Base-by-base conservation (phyloP, 92 coral and sea anemone species). In the Bergia sp. region DNA sequence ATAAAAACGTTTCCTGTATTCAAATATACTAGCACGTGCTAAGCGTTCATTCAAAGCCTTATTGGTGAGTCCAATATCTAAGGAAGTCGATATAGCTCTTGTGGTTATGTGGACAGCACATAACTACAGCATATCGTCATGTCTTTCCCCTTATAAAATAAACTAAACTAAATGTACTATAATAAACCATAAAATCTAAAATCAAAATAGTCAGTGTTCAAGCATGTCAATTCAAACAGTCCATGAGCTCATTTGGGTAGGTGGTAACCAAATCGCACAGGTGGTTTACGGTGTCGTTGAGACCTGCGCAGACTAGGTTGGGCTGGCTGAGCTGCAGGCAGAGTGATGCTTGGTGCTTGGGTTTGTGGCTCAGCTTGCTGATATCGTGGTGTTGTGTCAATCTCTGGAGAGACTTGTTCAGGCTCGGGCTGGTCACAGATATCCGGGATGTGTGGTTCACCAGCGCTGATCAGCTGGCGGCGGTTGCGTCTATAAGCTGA, bases 401-500 rank as follows among this genome's bases (percentile, higher is more conserved):
- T 29, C 29, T 29, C 29, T 29, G 29, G 29, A 29, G 29, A 29
- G 29, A 64, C 69, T 2, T 0, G 21, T 7, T 64, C 69, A 23
- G 69, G 69, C 21, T 81, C 88, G 1, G 49, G 39, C 29, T 40
- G 37, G 18, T 47, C 79, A 21, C 29, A 21, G 47, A 20, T 12
- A 20, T 71, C 57, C 29, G 29, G 29, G 29, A 29, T 29, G 29
- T 0, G 29, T 61, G 79, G 80, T 72, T 85, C 88, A 23, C 75
- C 37, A n/a, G 21, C 53, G 29, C 53, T 37, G 49, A 69, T 69
- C 12, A 85, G 80, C 10, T 85, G 79, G 73, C 41, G 44, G n/a
- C 66, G 37, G 29, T 85, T 85, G 10, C 88, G 81, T n/a, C 88
- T 73, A 80, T 72, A 85, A 36, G n/a, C 39, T 12, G 49, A 40